Conservation (phyloP, 2,888 invertebrate genomes). For the Anarsia innoxiella region DNA sequence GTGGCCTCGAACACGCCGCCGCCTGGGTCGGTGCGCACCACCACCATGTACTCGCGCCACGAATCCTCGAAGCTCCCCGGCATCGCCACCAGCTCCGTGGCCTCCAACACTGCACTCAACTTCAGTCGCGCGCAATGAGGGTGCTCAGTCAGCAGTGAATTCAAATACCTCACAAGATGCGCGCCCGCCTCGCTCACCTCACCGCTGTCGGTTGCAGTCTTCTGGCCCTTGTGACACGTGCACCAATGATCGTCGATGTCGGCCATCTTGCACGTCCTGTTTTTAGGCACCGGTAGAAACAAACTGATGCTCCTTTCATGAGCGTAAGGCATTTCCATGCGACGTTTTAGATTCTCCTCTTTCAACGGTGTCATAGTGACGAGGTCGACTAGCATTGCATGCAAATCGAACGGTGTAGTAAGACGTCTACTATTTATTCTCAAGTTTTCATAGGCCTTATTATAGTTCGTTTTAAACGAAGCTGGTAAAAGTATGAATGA, state of each 20-base stretch:
- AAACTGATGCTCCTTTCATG: constrained; percentile 81
- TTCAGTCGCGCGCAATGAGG: constrained; percentile 79
- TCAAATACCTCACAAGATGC: constrained; percentile 79
- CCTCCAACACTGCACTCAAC: constrained; percentile 78
- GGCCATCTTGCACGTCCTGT: constrained; percentile 85
- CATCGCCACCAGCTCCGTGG: constrained; percentile 73
- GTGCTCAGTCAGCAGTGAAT: constrained; percentile 75
- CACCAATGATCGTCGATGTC: constrained; percentile 91
- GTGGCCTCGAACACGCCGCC: constrained; percentile 87
- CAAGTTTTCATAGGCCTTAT: constrained; percentile 78
- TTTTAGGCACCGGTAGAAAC: constrained; percentile 81
- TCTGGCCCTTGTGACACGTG: constrained; percentile 83
- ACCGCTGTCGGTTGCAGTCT: constrained; percentile 68
- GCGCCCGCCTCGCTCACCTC: constrained; percentile 75
- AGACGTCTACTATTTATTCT: constrained; percentile 79
- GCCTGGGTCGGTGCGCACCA: constrained; percentile 79
- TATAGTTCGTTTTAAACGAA: constrained; percentile 79
- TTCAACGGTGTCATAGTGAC: constrained; percentile 65
- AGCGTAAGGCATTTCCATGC: constrained; percentile 43
- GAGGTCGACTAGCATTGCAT: constrained; percentile 85
- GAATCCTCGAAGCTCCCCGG: constrained; percentile 50
- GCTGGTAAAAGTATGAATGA: constrained; percentile 82
- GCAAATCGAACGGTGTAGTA: constrained; percentile 89
- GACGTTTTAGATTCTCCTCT: constrained; percentile 46
- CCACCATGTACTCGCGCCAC: constrained; percentile 78